Conservation (phyloP, 2,113 vertebrate species). For the Mus pahari region DNA sequence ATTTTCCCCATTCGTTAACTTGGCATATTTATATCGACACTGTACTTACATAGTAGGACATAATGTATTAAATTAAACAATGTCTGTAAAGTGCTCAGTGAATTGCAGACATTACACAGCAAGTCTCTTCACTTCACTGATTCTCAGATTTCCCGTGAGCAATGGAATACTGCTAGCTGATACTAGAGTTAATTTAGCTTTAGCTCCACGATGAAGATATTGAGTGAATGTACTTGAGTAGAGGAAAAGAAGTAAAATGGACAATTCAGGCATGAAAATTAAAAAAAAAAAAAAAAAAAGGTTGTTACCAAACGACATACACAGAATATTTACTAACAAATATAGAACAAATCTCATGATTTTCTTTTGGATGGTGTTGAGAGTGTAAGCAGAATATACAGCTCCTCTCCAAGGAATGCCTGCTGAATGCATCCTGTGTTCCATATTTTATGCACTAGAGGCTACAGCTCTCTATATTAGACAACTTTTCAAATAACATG, state of each 20-base stretch:
- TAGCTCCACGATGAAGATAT: background rate
- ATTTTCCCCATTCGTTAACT: constrained; percentile 9
- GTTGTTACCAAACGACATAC: background rate
- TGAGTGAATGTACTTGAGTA: background rate
- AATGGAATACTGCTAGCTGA: background rate
- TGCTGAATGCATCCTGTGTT: background rate
- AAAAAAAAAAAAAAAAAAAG: background rate
- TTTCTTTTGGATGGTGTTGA: background rate
- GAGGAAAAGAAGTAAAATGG: background rate
- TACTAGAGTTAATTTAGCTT: constrained; percentile 54
- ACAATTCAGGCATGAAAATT: background rate
- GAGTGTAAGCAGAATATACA: background rate
- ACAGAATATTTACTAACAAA: background rate
- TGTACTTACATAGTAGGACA: background rate
- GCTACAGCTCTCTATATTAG: background rate
- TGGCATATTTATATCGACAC: background rate
- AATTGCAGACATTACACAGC: background rate
- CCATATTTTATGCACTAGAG: background rate
- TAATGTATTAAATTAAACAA: constrained; percentile 47
- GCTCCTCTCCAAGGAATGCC: background rate
- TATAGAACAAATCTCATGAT: background rate
- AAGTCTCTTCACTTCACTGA: constrained; percentile 15
- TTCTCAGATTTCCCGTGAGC: constrained; percentile 41
- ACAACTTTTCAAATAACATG: background rate
- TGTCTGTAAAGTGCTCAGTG: constrained; percentile 5